Base-by-base conservation (phyloP, 1,140 invertebrate genomes). In the Dysdera silvatica region DNA sequence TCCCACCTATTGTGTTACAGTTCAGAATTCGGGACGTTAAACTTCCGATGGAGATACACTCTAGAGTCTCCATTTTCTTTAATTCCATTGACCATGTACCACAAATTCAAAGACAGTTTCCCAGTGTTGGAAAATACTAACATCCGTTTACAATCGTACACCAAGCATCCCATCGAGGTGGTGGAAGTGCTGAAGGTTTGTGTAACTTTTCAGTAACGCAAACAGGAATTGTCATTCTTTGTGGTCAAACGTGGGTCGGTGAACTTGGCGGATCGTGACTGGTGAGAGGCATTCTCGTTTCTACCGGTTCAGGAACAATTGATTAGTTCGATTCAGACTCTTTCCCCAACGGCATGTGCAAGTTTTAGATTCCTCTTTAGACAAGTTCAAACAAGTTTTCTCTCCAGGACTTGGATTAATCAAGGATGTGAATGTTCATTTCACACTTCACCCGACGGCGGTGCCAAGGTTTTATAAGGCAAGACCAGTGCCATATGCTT, bases 381-480 rank as follows among this genome's bases (percentile, higher is more conserved):
- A 18, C 35, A 37, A 37, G 35, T 37, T 12, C 18, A 10, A 37
- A 12, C 10, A 10, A 37, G 10, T 37, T 12, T 37, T 37, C 18
- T 18, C 10, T 18, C 35, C 35, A 18, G 35, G 35, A 12, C 18
- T 10, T 10, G 35, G 10, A 12, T 37, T 12, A 37, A 12, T 37
- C 35, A 18, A 12, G 18, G 18, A 37, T 12, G 10, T 12, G 10
- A 37, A 37, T n/a, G 35, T 37, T 18, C 35, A 37, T 18, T 18
- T 37, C 35, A 37, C 35, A 37, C 10, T 10, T 12, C 10, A 37
- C 20, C 31, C 4, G 37, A 52, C 14, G 60, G 56, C 0, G 33
- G 14, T 23, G 61, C 71, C 12, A 51, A 70, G 0, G 67, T 63
- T 31, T 53, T 53, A 16, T 37, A 37, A 37, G 35, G 35, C 55